A percentile compares a stretch with the other conserved stretches of the same genome.
Conservation (phyloP, 2,113 vertebrate genomes). For the Erinaceus europaeus region DNA sequence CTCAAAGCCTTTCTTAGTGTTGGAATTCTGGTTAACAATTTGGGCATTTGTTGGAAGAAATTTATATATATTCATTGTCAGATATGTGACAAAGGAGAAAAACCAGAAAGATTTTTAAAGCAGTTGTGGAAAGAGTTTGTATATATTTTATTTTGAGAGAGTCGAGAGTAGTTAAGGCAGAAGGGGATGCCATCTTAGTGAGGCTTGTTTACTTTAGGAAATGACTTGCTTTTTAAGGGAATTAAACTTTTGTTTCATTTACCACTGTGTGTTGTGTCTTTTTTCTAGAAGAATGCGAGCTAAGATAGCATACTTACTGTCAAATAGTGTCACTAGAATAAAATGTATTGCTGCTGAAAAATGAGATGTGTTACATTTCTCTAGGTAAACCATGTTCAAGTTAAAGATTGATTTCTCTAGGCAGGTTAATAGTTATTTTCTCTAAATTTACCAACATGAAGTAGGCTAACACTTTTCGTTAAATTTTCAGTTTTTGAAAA, state of each 20-base stretch:
- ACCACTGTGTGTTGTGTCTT: background rate
- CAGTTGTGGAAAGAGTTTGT: background rate
- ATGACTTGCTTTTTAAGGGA: conserved; percentile 29
- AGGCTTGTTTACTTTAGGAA: conserved; percentile 26
- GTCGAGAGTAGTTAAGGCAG: background rate
- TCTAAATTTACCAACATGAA: conserved; percentile 21
- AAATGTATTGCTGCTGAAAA: conserved; percentile 8
- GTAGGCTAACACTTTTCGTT: background rate
- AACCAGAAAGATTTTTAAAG: conserved; percentile 14
- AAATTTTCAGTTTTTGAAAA: background rate
- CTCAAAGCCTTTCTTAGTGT: background rate
- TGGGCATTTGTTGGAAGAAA: conserved; percentile 31
- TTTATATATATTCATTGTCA: background rate
- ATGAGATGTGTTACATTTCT: background rate
- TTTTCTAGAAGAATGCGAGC: conserved; percentile 46
- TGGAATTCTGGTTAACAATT: conserved; percentile 28
- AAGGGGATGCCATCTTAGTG: background rate
- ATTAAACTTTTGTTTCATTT: conserved; percentile 37
- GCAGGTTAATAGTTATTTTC: background rate
- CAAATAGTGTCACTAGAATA: conserved; percentile 29
- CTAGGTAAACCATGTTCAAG: background rate
- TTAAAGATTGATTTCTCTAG: background rate
- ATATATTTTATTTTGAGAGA: background rate
- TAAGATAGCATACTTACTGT: conserved; percentile 17
- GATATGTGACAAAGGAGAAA: conserved; percentile 2